Conservation (phyloP, 2,888 invertebrate species). For the Caenorhabditis sinica region DNA sequence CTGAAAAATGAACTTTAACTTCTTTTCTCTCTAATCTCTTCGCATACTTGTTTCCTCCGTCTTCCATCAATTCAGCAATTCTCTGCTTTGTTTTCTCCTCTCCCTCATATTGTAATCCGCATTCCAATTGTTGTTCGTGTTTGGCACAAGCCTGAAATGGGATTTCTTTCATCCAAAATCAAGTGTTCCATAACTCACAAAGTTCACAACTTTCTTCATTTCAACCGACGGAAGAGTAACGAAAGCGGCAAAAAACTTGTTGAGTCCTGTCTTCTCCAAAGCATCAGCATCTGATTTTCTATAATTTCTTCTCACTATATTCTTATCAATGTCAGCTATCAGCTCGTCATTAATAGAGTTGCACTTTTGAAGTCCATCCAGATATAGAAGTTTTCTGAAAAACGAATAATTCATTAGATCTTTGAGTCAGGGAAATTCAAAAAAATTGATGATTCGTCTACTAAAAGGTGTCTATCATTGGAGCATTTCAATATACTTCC, state of each 20-base stretch:
- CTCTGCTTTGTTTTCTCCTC: slow-evolving; percentile 63
- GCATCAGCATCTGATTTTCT: slow-evolving; percentile 59
- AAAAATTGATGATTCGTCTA: slow-evolving; percentile 20
- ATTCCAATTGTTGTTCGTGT: slow-evolving; percentile 74
- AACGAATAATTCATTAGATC: not conserved
- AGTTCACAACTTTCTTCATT: slow-evolving; percentile 58
- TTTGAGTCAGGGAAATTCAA: not conserved
- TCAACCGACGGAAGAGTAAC: slow-evolving; percentile 68
- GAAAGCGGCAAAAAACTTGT: slow-evolving; percentile 68
- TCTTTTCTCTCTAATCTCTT: not conserved
- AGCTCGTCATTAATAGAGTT: slow-evolving; percentile 65
- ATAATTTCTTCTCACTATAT: slow-evolving; percentile 40
- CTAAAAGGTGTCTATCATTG: slow-evolving; percentile 5
- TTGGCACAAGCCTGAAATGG: slow-evolving; percentile 69
- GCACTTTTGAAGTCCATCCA: slow-evolving; percentile 68
- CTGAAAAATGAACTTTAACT: slow-evolving; percentile 18
- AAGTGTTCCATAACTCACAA: slow-evolving; percentile 30
- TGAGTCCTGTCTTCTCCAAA: slow-evolving; percentile 69
- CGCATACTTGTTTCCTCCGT: slow-evolving; percentile 53
- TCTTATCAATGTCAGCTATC: slow-evolving; percentile 45
- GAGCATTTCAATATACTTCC: slow-evolving; percentile 36
- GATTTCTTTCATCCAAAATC: not conserved
- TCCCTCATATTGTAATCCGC: slow-evolving; percentile 72
- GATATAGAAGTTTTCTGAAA: slow-evolving; percentile 67
- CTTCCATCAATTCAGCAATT: slow-evolving; percentile 68